These are phyloP conservation scores for Pachycephus smyrnensis DNA, from an alignment of 2,888 invertebrate genomes.

Conservation along the genomic window DNA sequence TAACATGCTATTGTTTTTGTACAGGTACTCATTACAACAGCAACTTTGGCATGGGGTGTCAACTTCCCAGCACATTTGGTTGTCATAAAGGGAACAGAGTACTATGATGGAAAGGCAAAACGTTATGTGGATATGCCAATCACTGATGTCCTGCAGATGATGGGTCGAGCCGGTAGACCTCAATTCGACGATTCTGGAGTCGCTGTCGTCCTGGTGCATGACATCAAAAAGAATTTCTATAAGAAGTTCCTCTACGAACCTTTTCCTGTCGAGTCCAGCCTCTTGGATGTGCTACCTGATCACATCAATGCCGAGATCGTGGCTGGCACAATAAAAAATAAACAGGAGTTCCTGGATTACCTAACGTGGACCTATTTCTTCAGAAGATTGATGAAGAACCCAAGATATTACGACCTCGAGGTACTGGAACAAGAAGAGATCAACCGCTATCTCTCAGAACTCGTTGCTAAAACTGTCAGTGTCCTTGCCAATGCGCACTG, in stretches of 20 bases:
- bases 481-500: constrained; percentile 83
- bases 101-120: constrained; percentile 95
- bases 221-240: constrained; percentile 98
- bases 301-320: constrained; percentile 98
- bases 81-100: constrained; percentile 99
- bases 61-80: constrained; percentile 99
- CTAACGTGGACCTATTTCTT: constrained; percentile 99
- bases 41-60: constrained; percentile 99
- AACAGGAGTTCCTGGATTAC: constrained; percentile 95
- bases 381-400: constrained; percentile 90
- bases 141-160: constrained; percentile 99
- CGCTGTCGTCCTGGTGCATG: constrained; percentile 91
- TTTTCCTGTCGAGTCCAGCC: constrained; percentile 97
- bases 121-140: constrained; percentile 99
- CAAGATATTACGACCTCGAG: constrained; percentile 88
- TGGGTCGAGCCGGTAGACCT: constrained; percentile 98
- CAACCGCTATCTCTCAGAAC: constrained; percentile 81
- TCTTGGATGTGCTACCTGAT: constrained; percentile 91
- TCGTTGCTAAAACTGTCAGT: constrained; percentile 84
- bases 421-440: constrained; percentile 76
- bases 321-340: constrained; percentile 93
- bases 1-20: neutral
- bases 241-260: constrained; percentile 99
- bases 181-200: constrained; percentile 95
- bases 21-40: constrained; percentile 92